Percentiles rank a stretch among this genome's conserved stretches.
Evolutionary conservation across 2,888 invertebrate species (phyloP).

Genomic region (Achlya flavicornis): DNA sequence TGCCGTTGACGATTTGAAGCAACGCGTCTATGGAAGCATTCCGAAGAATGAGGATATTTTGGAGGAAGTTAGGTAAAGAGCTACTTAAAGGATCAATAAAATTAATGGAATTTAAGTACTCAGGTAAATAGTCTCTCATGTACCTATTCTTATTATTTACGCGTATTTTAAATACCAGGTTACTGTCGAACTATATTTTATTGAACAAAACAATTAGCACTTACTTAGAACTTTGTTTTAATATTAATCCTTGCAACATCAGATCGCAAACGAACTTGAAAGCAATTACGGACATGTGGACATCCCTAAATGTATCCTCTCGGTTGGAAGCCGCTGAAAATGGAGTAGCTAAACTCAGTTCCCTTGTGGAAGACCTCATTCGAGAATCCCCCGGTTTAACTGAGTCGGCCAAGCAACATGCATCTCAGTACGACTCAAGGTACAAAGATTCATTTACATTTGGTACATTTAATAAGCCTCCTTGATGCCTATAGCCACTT

Average conservation of each 20-base stretch:
- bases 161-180: too few species aligned
- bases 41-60: constrained; percentile 73
- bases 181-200: background rate
- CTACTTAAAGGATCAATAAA: background rate
- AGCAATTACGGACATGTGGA: constrained; percentile 86
- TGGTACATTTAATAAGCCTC: too few species aligned
- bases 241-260: constrained; percentile 12
- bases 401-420: constrained; percentile 33
- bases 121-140: too few species aligned
- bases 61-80: constrained; percentile 67
- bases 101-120: too few species aligned
- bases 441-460: too few species aligned
- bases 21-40: constrained; percentile 69
- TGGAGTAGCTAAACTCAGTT: constrained; percentile 85
- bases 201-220: background rate
- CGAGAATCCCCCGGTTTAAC: constrained; percentile 57
- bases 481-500: too few species aligned
- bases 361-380: constrained; percentile 84
- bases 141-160: too few species aligned
- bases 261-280: constrained; percentile 75
- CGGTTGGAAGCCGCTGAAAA: constrained; percentile 86
- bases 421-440: constrained; percentile 28
- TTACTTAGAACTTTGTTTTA: background rate
- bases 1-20: constrained; percentile 64
- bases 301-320: constrained; percentile 85